These are phyloP conservation scores for Ophthalmolycus amberensis DNA, from an alignment of 2,113 vertebrate species.

Conservation along the genomic window DNA sequence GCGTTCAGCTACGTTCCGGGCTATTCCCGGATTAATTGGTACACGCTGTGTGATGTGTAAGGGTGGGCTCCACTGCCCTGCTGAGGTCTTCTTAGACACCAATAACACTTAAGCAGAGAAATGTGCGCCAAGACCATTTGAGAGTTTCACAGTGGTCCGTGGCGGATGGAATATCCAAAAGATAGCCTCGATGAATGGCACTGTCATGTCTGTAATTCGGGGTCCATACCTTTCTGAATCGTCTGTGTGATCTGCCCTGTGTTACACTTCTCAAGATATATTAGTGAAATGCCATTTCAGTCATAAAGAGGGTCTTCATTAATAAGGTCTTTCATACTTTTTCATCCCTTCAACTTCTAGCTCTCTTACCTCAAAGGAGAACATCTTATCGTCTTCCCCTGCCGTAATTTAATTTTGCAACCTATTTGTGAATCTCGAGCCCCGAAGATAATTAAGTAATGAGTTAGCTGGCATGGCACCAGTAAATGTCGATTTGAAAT, in stretches of 20 bases:
- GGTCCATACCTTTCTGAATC: constrained; percentile 52
- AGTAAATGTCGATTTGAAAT: constrained; percentile 69
- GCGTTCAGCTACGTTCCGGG: constrained; percentile 51
- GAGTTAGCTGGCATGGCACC: constrained; percentile 68
- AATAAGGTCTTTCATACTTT: constrained; percentile 67
- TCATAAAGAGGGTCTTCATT: constrained; percentile 54
- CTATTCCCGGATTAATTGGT: constrained; percentile 70
- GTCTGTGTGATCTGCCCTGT: constrained; percentile 19
- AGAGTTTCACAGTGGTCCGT: constrained; percentile 31
- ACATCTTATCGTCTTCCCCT: constrained; percentile 66
- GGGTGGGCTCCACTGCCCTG: constrained; percentile 50
- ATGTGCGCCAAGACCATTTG: constrained; percentile 33
- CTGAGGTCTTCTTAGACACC: constrained; percentile 40
- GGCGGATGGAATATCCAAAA: constrained; percentile 36
- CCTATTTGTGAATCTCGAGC: constrained; percentile 74
- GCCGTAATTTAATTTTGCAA: constrained; percentile 79
- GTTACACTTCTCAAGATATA: constrained; percentile 46
- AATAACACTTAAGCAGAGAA: constrained; percentile 30
- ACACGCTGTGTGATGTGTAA: constrained; percentile 45
- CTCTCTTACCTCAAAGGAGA: constrained; percentile 67
- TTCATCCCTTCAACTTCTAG: constrained; percentile 57
- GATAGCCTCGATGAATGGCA: constrained; percentile 6
- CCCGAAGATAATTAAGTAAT: constrained; percentile 79
- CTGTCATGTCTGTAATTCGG: constrained; percentile 19
- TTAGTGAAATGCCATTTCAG: constrained; percentile 54